A percentile compares a stretch with the other conserved stretches of the same genome.
Evolutionary conservation across 2,888 invertebrate genomes (phyloP).

Genomic region (Pelosia muscerda): DNA sequence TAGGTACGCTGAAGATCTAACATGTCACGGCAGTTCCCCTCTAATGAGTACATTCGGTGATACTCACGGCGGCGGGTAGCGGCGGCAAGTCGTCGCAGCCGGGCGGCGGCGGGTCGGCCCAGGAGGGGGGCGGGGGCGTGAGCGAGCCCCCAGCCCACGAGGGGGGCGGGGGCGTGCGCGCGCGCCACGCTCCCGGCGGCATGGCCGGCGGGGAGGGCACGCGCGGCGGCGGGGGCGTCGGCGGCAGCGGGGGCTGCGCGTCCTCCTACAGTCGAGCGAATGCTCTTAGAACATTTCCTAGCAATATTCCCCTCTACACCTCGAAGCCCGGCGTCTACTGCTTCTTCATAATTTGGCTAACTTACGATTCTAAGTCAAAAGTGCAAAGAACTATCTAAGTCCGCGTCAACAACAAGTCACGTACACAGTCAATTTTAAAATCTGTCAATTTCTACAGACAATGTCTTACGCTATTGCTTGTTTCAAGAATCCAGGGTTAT

Average conservation of each 20-base stretch:
- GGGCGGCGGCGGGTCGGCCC: slow-evolving; percentile 72
- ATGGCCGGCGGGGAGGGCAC: slow-evolving; percentile 44
- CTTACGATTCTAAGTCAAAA: background rate
- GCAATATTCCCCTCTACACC: background rate
- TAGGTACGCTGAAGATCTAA: too few species aligned
- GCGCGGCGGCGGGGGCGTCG: slow-evolving; percentile 57
- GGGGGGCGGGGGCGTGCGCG: slow-evolving; percentile 65
- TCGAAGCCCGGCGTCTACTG: background rate
- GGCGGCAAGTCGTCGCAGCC: slow-evolving; percentile 68
- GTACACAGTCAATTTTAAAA: too few species aligned
- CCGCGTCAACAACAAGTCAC: too few species aligned
- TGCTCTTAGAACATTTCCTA: background rate
- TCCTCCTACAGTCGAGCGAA: slow-evolving; percentile 16
- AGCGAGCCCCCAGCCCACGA: slow-evolving; percentile 48
- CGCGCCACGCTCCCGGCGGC: slow-evolving; percentile 49
- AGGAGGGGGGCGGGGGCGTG: slow-evolving; percentile 69
- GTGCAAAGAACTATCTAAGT: too few species aligned
- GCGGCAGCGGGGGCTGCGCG: slow-evolving; percentile 35
- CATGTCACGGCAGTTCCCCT: too few species aligned
- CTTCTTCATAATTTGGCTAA: background rate
- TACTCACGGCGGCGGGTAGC: slow-evolving; percentile 49
- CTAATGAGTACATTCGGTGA: too few species aligned
- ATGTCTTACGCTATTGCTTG: too few species aligned
- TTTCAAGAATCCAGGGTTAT: too few species aligned
- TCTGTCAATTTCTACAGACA: too few species aligned